Base-by-base conservation (phyloP, 2,888 invertebrate genomes). In the Tolmerus cingulatus region DNA sequence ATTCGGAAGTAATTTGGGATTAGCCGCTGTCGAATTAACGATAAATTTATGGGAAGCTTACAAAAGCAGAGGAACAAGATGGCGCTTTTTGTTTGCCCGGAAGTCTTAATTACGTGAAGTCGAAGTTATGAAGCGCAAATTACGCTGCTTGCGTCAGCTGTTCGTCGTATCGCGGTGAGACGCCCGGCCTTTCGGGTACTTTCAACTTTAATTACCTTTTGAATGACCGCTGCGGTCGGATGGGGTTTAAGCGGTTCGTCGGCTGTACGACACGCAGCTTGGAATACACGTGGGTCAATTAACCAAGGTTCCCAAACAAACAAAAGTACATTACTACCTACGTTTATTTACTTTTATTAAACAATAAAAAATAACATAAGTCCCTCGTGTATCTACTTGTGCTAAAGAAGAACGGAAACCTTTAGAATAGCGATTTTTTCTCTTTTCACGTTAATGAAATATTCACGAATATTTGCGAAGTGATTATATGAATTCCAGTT, bases 191-290 rank as follows among this genome's bases (percentile, higher is more conserved):
- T 34, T 82, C 30, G 57, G 57, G 43, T 66, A 82, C 82, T 82
- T 82, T 57, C 57, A 82, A 19, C 66, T 82, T n/a, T 66, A 82
- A 82, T 82, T 82, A 66, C 37, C 37, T 57, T 37, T n/a, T 34
- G 16, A 23, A 34, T 40, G 34, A 37, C 76, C 27, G 37, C 40
- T 34, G 43, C 12, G 27, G 8, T 76, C 76, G n/a, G 34, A 76
- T 12, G 37, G 14, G 5, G 7, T 40, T 76, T 16, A 37, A 9
- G 7, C 74, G 23, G 16, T 74, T 37, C 74, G n/a, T 27, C 34
- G 37, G 7, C 30, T 74, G 27, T 7, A 74, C n/a, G 5, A n/a
- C 7, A 30, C 76, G 76, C 37, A 51, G 1, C 46, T 51, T 51
- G 16, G 46, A n/a, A 51, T n/a, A 51, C 40, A 40, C 40, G 40